Percentiles rank a stretch among this genome's conserved stretches.
phyloP scores from a whole-genome alignment of 1,140 invertebrate species.

The Panagrolaimus sp. region DNA sequence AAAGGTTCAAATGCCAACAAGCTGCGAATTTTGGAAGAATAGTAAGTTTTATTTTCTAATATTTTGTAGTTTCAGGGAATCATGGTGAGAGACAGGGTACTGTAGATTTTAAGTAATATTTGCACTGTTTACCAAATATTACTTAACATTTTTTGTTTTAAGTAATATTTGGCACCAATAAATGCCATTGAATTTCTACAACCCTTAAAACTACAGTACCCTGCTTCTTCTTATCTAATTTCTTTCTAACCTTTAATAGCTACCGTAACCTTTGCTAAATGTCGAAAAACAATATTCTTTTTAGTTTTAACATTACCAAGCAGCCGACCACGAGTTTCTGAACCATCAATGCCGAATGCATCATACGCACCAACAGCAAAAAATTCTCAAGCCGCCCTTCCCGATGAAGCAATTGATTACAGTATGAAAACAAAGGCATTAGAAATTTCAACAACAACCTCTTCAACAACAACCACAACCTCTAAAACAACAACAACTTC shows the following conservation, averaged over 20 bases:
- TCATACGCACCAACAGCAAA: background rate
- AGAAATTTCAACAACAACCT: background rate
- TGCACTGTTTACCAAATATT: no score
- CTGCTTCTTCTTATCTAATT: no score
- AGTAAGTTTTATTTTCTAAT: slow-evolving; percentile 9
- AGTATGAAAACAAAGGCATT: background rate
- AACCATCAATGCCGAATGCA: slow-evolving; percentile 6
- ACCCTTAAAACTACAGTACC: no score
- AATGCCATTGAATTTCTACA: no score
- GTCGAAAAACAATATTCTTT: background rate
- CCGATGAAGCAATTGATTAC: slow-evolving; percentile 9
- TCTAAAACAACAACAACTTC: background rate
- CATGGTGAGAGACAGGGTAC: slow-evolving; percentile 20
- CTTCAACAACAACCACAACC: background rate
- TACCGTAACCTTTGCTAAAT: background rate
- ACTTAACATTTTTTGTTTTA: no score
- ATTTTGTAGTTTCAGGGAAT: slow-evolving; percentile 10
- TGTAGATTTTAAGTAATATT: no score
- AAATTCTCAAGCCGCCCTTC: background rate
- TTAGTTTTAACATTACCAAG: background rate
- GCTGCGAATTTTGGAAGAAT: slow-evolving; percentile 67
- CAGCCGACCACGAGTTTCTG: background rate
- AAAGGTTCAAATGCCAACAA: slow-evolving; percentile 83
- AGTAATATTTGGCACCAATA: no score
- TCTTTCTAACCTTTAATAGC: no score